A percentile compares a stretch with the other conserved stretches of the same genome.
phyloP scores from a whole-genome alignment of 2,797 vertebrate genomes.

The Hapalemur alaotrensis region DNA sequence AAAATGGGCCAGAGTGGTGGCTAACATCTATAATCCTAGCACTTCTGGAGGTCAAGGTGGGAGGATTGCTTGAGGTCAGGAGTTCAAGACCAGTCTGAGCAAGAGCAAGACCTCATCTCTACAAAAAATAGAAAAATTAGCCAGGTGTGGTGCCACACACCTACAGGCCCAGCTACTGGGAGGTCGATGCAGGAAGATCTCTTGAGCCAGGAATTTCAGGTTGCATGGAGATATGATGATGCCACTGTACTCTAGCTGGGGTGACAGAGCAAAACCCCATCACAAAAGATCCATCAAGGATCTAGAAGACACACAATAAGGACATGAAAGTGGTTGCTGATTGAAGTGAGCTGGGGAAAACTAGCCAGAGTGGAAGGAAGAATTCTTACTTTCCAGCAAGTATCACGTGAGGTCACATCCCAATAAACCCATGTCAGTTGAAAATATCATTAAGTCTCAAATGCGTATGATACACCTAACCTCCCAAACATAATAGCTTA shows the following conservation, averaged over 20 bases:
- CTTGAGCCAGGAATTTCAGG: too few species aligned
- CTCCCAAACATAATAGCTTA: neutral
- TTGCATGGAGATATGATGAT: too few species aligned
- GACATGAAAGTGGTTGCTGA: neutral
- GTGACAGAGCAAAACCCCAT: too few species aligned
- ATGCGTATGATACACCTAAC: neutral
- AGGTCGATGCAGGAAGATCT: too few species aligned
- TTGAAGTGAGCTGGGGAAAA: neutral
- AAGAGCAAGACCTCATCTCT: too few species aligned
- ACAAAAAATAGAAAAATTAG: too few species aligned
- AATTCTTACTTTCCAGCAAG: neutral
- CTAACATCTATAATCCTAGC: too few species aligned
- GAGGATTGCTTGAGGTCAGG: too few species aligned
- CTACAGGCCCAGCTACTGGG: too few species aligned
- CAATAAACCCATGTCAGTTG: neutral
- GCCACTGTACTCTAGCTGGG: too few species aligned
- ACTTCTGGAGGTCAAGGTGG: too few species aligned
- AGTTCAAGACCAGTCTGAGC: too few species aligned
- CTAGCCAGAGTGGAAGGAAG: neutral
- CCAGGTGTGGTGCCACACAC: accelerated
- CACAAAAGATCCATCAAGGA: neutral
- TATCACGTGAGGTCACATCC: neutral
- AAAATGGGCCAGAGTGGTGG: neutral
- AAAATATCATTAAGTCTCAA: neutral
- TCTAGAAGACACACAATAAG: neutral